Base-by-base conservation (phyloP, 2,113 vertebrate species). In the Anser brachyrhynchus region DNA sequence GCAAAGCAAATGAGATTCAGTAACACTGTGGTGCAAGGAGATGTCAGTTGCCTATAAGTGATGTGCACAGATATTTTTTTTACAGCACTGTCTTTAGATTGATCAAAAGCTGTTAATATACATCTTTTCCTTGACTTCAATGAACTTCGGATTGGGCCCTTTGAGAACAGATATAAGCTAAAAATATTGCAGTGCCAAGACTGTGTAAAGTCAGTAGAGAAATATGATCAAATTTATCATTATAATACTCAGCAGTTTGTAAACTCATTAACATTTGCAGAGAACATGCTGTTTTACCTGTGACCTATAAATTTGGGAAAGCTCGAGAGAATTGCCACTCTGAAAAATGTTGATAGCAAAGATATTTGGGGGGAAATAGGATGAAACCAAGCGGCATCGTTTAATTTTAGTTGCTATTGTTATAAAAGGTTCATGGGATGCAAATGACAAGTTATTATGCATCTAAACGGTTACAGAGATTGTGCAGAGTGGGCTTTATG, bases 221-320 rank as follows among this genome's bases (percentile, higher is more conserved):
- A 89, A 89, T 84, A 84, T 79, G 74, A 93, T 91, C 86, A 89
- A 82, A 92, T 94, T 82, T 84, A 87, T 94, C 86, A 85, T 94
- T 87, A 79, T 33, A 91, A 95, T 75, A 92, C 71, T 96, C 89
- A 94, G 80, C 84, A 93, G 92, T 96, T 93, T 96, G 92, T 92
- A 96, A 97, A 93, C 84, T 96, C 92, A 95, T 96, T 96, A 96
- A 92, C 92, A 91, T 96, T 97, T 95, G 77, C 92, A 89, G 64
- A 78, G 89, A 92, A 94, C 80, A 83, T 70, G 66, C 58, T 83
- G 89, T 62, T 92, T 92, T 95, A 97, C 95, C 92, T 93, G 84
- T 95, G 93, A 94, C 95, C 74, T 92, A 92, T 89, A 91, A 66
- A 91, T 94, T 83, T 74, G 31, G 67, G 81, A 92, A 96, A 82